Base-by-base conservation (phyloP, 2,888 invertebrate species). In the Aphodius granarius region DNA sequence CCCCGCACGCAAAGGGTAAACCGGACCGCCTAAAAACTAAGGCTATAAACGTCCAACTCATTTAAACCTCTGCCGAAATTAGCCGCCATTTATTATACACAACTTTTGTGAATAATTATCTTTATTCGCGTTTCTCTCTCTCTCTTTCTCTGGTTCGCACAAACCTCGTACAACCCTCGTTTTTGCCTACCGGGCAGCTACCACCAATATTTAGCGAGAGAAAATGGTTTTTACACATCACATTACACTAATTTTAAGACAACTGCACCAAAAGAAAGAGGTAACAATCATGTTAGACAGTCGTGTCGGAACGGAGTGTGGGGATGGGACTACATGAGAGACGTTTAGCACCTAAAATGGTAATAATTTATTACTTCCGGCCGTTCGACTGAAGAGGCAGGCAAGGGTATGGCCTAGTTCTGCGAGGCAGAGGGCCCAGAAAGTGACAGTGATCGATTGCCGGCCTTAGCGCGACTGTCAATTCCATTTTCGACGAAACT, bases 61-160 rank as follows among this genome's bases (percentile, higher is more conserved):
- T 65, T 65, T 65, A 65, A 65, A 65, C 17, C 65, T 65, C 17
- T 19, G 65, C 65, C 3, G 19, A 65, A 65, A 65, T 65, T 65
- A 65, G 65, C 65, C 65, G 65, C 19, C 65, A 65, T 65, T 65
- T 65, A 65, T 65, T 65, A 65, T 65, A 65, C 65, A 19, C 65
- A 19, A 65, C 65, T 65, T 65, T 65, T 19, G 65, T 65, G 65
- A 65, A 65, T 65, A 65, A 65, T 65, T 65, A 65, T 65, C 65
- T 65, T 65, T 65, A 65, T 65, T 65, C 19, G 17, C 65, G 19
- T 18, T 19, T 65, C 17, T 65, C 15, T 16, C 65, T 16, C 19
- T 3, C 6, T 65, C 65, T 3, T 16, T 1, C 43, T 43, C 1
- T 0, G 9, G 43, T n/a, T n/a, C 43, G 43, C 13, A 9, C 4